These are phyloP conservation scores for Acrocephalus scirpaceus DNA, from an alignment of 2,797 vertebrate genomes.

Conservation along the genomic window DNA sequence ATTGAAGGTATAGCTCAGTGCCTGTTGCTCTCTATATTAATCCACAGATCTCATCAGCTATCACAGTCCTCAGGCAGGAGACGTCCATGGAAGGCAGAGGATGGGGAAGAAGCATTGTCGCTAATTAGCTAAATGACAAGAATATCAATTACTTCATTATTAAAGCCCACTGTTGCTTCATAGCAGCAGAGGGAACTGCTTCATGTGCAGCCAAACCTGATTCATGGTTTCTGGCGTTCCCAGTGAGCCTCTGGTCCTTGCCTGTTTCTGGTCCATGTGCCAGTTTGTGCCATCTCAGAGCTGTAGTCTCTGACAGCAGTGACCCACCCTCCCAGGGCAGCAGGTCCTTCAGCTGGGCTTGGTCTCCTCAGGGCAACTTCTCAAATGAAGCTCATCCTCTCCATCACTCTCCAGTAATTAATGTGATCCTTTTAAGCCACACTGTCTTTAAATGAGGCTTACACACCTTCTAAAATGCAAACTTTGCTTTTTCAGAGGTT, in stretches of 20 bases:
- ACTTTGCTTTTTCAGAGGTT: not conserved
- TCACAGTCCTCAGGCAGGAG: not conserved
- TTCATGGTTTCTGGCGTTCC: not conserved
- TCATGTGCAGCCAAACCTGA: not conserved
- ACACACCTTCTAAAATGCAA: not conserved
- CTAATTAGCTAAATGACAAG: not conserved
- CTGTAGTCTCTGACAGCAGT: not conserved
- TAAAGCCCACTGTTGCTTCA: not conserved
- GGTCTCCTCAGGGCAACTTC: not conserved
- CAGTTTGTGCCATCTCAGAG: not conserved
- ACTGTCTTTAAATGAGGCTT: not conserved
- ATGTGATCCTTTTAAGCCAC: not conserved
- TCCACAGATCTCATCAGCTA: not conserved
- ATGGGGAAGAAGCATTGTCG: not conserved
- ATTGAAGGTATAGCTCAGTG: not conserved
- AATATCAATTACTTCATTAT: not conserved
- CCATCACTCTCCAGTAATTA: not conserved
- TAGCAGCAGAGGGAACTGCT: not conserved
- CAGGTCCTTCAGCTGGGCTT: not conserved
- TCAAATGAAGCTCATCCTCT: not conserved
- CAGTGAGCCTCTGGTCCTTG: not conserved
- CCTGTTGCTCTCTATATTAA: not conserved
- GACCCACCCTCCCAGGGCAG: not conserved
- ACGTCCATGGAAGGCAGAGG: not conserved
- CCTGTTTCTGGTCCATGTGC: not conserved